Conservation (phyloP, 2,113 vertebrate species). For the Heterochromis multidens region DNA sequence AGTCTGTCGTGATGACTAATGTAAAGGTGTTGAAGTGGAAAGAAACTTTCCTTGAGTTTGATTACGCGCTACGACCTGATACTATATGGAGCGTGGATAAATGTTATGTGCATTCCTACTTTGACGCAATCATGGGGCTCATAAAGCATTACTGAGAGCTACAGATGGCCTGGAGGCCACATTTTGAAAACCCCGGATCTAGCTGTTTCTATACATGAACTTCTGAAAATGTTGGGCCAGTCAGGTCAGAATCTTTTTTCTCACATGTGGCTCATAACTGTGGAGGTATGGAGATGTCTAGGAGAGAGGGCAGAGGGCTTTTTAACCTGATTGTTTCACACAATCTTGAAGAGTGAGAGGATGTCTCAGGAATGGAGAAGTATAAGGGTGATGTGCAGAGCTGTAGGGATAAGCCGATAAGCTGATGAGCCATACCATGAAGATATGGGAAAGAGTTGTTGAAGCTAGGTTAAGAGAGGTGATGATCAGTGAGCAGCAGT, state of each 20-base stretch:
- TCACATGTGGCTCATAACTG: neutral
- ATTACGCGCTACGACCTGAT: neutral
- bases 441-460: neutral
- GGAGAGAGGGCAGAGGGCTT: neutral
- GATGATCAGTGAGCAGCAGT: neutral
- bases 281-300: neutral
- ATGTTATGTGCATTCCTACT: neutral
- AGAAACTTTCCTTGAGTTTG: neutral
- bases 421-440: neutral
- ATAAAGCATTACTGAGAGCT: neutral
- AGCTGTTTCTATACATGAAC: neutral
- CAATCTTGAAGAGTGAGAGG: neutral
- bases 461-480: neutral
- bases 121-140: neutral
- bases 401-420: neutral
- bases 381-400: fast-evolving
- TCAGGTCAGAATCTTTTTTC: neutral
- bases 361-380: neutral
- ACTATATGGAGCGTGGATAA: neutral
- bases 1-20: neutral
- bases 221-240: neutral
- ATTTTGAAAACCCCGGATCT: neutral
- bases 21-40: neutral
- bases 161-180: neutral
- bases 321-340: neutral